Evolutionary conservation across 2,888 invertebrate species (phyloP).

Genomic region (Tipula unca): DNA sequence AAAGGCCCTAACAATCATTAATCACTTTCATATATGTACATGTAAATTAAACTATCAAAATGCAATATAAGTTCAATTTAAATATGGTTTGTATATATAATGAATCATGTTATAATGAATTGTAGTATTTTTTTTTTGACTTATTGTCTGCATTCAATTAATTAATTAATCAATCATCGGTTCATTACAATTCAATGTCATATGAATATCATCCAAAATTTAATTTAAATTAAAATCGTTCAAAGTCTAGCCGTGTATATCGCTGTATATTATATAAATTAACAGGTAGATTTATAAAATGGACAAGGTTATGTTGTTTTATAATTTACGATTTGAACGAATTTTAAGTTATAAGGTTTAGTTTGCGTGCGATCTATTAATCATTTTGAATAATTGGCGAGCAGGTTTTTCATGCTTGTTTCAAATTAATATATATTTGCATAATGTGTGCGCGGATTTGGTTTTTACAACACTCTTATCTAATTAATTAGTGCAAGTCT

Average conservation of each 20-base stretch:
- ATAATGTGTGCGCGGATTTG: neutral
- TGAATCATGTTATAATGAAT: neutral
- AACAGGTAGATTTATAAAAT: neutral
- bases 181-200: neutral
- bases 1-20: neutral
- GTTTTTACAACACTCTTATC: neutral
- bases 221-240: neutral
- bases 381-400: neutral
- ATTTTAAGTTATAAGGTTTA: neutral
- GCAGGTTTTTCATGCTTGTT: neutral
- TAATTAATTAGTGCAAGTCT: neutral
- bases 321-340: neutral
- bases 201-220: neutral
- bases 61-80: neutral
- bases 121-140: neutral
- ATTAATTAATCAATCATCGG: neutral
- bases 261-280: too few species aligned
- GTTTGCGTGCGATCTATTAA: neutral
- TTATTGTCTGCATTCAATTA: neutral
- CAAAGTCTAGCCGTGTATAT: neutral
- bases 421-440: too few species aligned
- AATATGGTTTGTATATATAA: neutral
- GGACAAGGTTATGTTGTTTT: neutral
- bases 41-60: neutral
- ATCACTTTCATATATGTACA: neutral